A percentile compares a stretch with the other conserved stretches of the same genome.
Evolutionary conservation across 2,888 invertebrate genomes (phyloP).

Genomic region (Mesorhabditis sp.): DNA sequence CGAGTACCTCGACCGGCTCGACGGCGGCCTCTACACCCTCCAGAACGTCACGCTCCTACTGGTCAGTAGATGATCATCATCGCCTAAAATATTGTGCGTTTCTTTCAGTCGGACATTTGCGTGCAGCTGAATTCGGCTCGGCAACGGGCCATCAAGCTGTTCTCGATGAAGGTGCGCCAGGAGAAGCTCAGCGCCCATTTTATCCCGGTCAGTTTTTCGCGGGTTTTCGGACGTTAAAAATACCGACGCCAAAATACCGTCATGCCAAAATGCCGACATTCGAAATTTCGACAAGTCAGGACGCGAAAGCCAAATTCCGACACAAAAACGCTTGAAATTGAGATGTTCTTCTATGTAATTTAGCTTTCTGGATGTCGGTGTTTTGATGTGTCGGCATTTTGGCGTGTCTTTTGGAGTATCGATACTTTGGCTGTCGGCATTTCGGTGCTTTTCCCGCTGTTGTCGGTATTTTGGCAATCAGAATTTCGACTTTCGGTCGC

Average conservation of each 20-base stretch:
- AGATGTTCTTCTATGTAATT: no score
- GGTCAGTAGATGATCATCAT: constrained; percentile 14
- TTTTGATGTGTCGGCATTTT: background rate
- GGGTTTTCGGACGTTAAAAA: no score
- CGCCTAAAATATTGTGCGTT: background rate
- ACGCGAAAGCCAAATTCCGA: no score
- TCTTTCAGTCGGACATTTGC: constrained; percentile 61
- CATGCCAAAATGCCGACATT: no score
- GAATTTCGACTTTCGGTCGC: no score
- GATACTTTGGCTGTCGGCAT: no score
- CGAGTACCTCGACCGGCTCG: constrained; percentile 71
- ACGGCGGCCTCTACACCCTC: constrained; percentile 85
- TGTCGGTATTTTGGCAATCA: no score
- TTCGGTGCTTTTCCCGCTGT: no score
- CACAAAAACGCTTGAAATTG: no score
- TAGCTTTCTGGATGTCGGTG: background rate
- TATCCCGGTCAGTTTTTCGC: constrained; percentile 32
- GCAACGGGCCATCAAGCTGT: constrained; percentile 39
- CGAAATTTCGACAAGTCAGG: no score
- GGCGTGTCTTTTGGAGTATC: no score
- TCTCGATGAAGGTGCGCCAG: constrained; percentile 48
- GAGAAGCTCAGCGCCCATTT: constrained; percentile 34
- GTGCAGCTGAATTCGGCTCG: constrained; percentile 56
- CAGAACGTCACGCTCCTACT: constrained; percentile 83
- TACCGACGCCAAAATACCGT: no score